Percentiles rank a stretch among this genome's conserved stretches.
Evolutionary conservation across 1,140 invertebrate species (phyloP).

Genomic region (Platorchestia sp.): DNA sequence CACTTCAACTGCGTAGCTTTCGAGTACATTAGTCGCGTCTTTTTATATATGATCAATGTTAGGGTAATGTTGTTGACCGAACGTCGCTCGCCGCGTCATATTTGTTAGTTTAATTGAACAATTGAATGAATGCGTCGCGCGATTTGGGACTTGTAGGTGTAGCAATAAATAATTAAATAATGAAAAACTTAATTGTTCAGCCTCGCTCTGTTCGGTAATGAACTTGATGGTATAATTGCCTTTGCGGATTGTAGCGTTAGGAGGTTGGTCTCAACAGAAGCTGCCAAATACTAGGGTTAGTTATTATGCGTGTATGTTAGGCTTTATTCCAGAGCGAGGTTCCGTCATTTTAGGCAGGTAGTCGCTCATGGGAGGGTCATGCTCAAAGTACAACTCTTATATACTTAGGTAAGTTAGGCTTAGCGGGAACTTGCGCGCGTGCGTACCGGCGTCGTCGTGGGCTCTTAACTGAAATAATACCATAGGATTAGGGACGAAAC

Average conservation of each 20-base stretch:
- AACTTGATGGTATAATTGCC: conserved; percentile 28
- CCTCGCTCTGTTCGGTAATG: conserved; percentile 46
- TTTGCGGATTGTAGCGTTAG: conserved; percentile 31
- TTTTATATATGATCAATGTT: conserved; percentile 52
- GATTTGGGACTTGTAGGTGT: conserved; percentile 39
- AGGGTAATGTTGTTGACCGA: conserved; percentile 40
- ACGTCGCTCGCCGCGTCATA: conserved; percentile 28
- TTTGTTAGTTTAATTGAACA: not conserved
- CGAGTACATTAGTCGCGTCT: conserved; percentile 32
- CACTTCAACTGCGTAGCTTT: not conserved
- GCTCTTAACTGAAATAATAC: conserved; percentile 37
- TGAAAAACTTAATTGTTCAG: conserved; percentile 14
- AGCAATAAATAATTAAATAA: not conserved
- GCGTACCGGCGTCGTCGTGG: conserved; percentile 42
- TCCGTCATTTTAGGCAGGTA: conserved; percentile 53
- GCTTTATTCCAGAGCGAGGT: conserved; percentile 52
- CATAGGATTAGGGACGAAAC: conserved; percentile 43
- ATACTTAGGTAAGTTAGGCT: conserved; percentile 53
- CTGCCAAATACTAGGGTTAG: conserved; percentile 55
- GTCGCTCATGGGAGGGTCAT: conserved; percentile 48
- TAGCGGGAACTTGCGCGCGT: conserved; percentile 15
- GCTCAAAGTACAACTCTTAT: conserved; percentile 55
- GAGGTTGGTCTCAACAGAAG: conserved; percentile 44
- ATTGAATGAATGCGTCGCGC: conserved; percentile 41
- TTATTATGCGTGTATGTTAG: conserved; percentile 48